phyloP scores from a whole-genome alignment of 1,140 invertebrate genomes.

The Cyrtorhinus lividipennis region DNA sequence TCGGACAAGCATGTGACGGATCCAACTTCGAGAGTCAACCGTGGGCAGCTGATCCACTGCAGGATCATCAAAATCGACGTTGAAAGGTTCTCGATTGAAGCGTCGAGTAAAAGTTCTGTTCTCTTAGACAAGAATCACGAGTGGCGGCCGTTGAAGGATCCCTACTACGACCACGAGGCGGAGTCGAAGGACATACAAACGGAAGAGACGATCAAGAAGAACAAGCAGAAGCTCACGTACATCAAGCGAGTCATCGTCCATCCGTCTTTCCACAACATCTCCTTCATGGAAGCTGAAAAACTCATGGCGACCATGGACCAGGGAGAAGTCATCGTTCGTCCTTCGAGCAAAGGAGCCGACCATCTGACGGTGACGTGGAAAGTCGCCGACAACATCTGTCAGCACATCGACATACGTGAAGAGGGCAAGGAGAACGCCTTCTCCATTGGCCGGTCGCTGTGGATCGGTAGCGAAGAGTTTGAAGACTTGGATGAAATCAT shows the following conservation, averaged over 20 bases:
- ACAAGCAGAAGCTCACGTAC: conserved; percentile 63
- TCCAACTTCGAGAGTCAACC: conserved; percentile 77
- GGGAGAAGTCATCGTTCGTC: conserved; percentile 90
- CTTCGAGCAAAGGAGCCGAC: conserved; percentile 90
- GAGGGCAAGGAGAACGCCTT: conserved; percentile 95
- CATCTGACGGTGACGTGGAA: conserved; percentile 98
- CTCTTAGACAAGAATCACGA: conserved; percentile 78
- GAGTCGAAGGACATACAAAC: conserved; percentile 67
- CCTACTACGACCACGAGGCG: conserved; percentile 77
- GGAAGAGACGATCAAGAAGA: conserved; percentile 67
- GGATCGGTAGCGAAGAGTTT: conserved; percentile 81
- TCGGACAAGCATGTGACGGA: conserved; percentile 88
- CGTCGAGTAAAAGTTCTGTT: conserved; percentile 87
- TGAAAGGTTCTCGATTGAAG: conserved; percentile 84
- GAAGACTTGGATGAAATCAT: conserved; percentile 99
- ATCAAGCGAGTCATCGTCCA: conserved; percentile 95
- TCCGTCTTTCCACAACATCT: conserved; percentile 94
- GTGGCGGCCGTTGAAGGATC: conserved; percentile 77
- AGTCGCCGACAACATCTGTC: conserved; percentile 81
- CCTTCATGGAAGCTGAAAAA: conserved; percentile 81
- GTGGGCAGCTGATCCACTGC: conserved; percentile 79
- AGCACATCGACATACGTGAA: conserved; percentile 92
- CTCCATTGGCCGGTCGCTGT: conserved; percentile 75
- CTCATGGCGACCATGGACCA: conserved; percentile 83
- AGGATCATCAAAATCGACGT: conserved; percentile 93